Evolutionary conservation across 2,797 vertebrate species (phyloP), one percentile per base, ranked within the genome.

Genomic region (Moxostoma hubbsi): DNA sequence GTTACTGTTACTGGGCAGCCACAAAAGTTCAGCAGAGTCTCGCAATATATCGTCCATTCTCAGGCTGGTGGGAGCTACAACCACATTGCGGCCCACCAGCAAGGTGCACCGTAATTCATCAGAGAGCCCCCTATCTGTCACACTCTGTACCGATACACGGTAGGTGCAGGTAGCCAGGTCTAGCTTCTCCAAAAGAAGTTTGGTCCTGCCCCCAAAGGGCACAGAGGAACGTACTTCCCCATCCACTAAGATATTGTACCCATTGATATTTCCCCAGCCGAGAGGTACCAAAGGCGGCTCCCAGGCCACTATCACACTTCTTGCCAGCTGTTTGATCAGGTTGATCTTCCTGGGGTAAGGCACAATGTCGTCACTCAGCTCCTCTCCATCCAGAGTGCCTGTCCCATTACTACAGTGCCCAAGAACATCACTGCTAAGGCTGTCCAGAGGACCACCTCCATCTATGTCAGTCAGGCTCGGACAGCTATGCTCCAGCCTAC

Each of bases 281-380:
- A 94, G 93, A 71, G 96, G 95, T 91, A 97, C 92, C 1, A 93
- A 77, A 0, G 97, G 96, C 8, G 96, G 92, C 87, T 99, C 98
- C 98, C 98, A 99, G 88, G 96, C 97, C 92, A 99, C 95, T 64
- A 99, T 99, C 77, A 98, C 98, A 72, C 97, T 99, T 87, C 96
- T 97, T 91, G 97, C 98, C 83, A 99, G 93, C 89, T 99, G 97
- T 88, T 99, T 99, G 83, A 99, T 99, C 85, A 99, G 92, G 88
- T 93, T 97, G 88, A 99, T 98, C 93, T 92, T 97, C 72, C 97
- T 89, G 81, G 98, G 98, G 89, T 98, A 98, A 96, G 98, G 98
- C 96, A 99, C 97, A 51, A 94, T 93, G 84, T 98, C 96, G 91
- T 97, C 97, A 81, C 95, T 94, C 53, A 96, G 89, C 88, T 98